phyloP scores from a whole-genome alignment of 2,113 vertebrate genomes.

The Gavialis gangeticus region DNA sequence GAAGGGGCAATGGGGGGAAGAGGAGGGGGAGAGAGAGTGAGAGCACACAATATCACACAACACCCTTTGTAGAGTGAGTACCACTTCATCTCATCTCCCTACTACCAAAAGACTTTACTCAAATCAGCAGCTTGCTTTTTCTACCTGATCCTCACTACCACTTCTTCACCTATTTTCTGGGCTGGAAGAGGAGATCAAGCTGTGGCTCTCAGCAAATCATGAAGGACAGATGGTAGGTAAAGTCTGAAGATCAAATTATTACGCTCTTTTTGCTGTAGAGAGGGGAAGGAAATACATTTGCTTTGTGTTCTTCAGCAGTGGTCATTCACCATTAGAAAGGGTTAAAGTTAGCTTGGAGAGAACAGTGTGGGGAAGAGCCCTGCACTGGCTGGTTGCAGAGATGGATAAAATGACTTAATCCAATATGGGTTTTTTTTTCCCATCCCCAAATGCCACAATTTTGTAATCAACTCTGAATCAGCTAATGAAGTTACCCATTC shows the following conservation, averaged over 20 bases:
- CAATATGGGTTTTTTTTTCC: slow-evolving; percentile 51
- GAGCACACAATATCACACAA: no score
- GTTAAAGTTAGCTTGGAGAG: slow-evolving; percentile 40
- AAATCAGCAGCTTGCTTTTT: not conserved
- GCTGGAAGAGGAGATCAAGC: not conserved
- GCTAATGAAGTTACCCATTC: slow-evolving; percentile 3
- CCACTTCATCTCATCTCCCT: not conserved
- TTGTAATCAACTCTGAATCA: slow-evolving; percentile 44
- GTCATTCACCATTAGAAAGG: slow-evolving; percentile 18
- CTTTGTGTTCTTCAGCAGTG: not conserved
- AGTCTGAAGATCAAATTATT: not conserved
- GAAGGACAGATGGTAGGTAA: not conserved
- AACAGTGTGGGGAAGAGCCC: not conserved
- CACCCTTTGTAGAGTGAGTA: slow-evolving; percentile 3
- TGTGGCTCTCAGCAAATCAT: not conserved
- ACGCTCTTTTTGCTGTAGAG: not conserved
- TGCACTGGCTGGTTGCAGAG: slow-evolving; percentile 30
- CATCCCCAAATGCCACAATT: slow-evolving; percentile 36
- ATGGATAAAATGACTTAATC: slow-evolving; percentile 51
- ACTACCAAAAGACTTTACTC: not conserved
- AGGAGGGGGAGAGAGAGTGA: slow-evolving; percentile 9
- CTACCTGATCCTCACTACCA: not conserved
- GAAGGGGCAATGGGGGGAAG: not conserved
- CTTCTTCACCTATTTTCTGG: not conserved
- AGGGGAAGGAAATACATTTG: not conserved